phyloP scores from a whole-genome alignment of 2,888 invertebrate genomes.

The Octodonta nipae region DNA sequence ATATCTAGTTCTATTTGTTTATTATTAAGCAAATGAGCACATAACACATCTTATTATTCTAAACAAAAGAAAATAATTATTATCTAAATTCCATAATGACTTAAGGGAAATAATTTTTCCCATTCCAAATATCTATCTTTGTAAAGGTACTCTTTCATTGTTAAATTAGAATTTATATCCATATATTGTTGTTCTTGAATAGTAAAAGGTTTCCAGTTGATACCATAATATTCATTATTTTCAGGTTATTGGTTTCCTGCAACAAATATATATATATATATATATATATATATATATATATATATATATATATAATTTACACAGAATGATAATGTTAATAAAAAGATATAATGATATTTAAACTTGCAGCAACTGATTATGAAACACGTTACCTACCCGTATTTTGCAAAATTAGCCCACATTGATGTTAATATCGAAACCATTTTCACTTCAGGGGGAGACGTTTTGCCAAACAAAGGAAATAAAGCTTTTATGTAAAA shows the following conservation, averaged over 20 bases:
- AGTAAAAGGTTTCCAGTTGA: conserved; percentile 31
- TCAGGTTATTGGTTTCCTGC: conserved; percentile 37
- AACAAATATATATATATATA: conserved; percentile 13
- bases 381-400: conserved; percentile 30
- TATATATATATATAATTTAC: too few species aligned
- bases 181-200: conserved; percentile 28
- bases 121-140: conserved; percentile 31
- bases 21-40: too few species aligned
- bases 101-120: conserved; percentile 29
- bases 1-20: too few species aligned
- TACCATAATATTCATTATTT: conserved; percentile 19
- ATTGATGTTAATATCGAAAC: conserved; percentile 35
- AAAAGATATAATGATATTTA: too few species aligned
- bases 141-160: conserved; percentile 28
- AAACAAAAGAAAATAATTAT: too few species aligned
- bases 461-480: conserved; percentile 29
- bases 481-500: conserved; percentile 32
- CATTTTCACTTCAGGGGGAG: conserved; percentile 31
- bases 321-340: too few species aligned
- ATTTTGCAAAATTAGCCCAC: conserved; percentile 36
- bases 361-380: not conserved
- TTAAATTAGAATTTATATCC: conserved; percentile 29
- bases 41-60: too few species aligned
- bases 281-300: too few species aligned
- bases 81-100: too few species aligned